A percentile compares a stretch with the other conserved stretches of the same genome.
Conservation (phyloP, 2,113 vertebrate species). For the Lamprologus speciosus region DNA sequence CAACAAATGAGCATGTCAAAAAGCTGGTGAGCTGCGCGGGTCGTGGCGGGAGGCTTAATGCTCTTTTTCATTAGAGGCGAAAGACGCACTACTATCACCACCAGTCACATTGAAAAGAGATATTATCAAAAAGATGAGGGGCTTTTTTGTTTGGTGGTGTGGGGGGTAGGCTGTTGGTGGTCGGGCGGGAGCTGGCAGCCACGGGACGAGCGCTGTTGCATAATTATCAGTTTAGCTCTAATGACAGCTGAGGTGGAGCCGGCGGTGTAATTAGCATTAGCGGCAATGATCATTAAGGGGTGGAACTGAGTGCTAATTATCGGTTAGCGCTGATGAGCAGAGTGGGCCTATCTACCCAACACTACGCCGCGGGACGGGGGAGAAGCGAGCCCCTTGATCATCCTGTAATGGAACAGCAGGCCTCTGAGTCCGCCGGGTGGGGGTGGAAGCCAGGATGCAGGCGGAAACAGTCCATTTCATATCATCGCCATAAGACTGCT, state of each 20-base stretch:
- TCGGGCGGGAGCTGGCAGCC: slow-evolving; percentile 16
- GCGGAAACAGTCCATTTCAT: slow-evolving; percentile 21
- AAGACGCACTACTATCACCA: not conserved
- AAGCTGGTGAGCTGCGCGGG: slow-evolving; percentile 4
- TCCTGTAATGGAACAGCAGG: slow-evolving; percentile 55
- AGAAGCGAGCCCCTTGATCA: slow-evolving; percentile 49
- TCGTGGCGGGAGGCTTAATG: slow-evolving; percentile 20
- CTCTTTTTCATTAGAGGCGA: slow-evolving; percentile 10
- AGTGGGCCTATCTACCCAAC: slow-evolving; percentile 51
- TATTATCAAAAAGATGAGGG: not conserved
- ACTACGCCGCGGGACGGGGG: slow-evolving; percentile 23
- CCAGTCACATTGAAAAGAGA: not conserved
- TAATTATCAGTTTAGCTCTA: slow-evolving; percentile 56
- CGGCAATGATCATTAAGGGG: slow-evolving; percentile 68
- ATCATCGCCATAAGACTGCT: slow-evolving; percentile 27
- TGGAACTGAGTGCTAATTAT: slow-evolving; percentile 66
- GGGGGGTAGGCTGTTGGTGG: not conserved
- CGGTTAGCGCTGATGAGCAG: slow-evolving; percentile 61
- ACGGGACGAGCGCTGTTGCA: slow-evolving; percentile 17
- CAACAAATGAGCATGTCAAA: slow-evolving; percentile 56
- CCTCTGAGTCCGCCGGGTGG: slow-evolving; percentile 9
- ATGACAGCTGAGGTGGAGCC: slow-evolving; percentile 59
- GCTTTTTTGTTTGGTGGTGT: not conserved
- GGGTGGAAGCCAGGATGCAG: slow-evolving; percentile 19
- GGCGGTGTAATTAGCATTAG: slow-evolving; percentile 65